These are phyloP conservation scores for Bergia sp. DNA, from an alignment of 92 coral and sea anemone genomes.

Conservation along the genomic window DNA sequence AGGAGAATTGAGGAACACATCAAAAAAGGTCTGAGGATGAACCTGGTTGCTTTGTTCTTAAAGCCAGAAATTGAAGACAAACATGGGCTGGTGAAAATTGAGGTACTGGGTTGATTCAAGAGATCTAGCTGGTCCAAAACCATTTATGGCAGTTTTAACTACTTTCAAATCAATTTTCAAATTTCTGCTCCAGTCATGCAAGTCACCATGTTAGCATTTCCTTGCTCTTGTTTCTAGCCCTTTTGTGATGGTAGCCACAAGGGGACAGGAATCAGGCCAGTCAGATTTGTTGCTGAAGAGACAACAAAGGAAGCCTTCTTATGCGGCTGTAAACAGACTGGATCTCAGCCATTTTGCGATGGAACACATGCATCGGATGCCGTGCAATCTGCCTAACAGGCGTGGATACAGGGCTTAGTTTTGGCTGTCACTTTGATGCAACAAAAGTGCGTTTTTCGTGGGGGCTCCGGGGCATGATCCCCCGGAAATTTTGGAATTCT, in stretches of 20 bases:
- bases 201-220: background rate
- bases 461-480: no score
- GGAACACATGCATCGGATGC: constrained; percentile 86
- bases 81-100: no score
- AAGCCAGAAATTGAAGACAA: no score
- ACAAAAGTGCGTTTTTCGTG: no score
- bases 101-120: no score
- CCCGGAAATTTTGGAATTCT: no score
- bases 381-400: constrained; percentile 69
- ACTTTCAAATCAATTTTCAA: background rate
- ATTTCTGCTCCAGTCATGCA: background rate
- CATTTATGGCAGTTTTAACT: background rate
- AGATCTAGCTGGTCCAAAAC: no score
- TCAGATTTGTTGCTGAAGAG: constrained; percentile 76
- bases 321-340: constrained; percentile 96
- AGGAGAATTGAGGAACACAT: no score
- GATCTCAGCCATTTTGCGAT: constrained; percentile 88
- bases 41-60: no score
- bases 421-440: no score
- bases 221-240: constrained; percentile 60
- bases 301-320: constrained; percentile 71
- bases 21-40: no score
- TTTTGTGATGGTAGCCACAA: constrained; percentile 99
- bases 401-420: background rate
- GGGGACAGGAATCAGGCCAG: constrained; percentile 78